Conservation (phyloP, 2,888 invertebrate genomes). For the Diaprepes abbreviatus region DNA sequence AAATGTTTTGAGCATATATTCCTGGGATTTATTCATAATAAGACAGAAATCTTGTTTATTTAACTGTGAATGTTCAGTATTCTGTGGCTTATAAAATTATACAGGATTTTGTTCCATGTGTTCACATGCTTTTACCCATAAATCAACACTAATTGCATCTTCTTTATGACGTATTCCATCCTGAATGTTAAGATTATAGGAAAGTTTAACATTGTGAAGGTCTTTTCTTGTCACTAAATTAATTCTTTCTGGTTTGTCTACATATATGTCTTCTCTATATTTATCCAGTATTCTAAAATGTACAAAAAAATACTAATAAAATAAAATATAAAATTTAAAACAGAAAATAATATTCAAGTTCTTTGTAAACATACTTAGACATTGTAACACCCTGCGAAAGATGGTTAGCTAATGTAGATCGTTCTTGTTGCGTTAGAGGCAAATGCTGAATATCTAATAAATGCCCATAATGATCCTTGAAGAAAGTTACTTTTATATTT, state of each 20-base stretch:
- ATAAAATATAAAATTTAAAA: no score
- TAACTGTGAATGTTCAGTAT: no score
- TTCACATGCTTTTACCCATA: slow-evolving; percentile 36
- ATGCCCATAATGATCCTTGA: no score
- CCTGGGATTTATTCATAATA: slow-evolving; percentile 71
- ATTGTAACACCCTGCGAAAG: no score
- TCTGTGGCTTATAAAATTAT: slow-evolving; percentile 35
- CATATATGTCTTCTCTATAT: not conserved
- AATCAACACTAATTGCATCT: slow-evolving; percentile 30
- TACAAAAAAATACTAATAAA: no score
- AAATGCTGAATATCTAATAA: no score
- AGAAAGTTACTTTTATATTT: no score
- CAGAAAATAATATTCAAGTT: no score
- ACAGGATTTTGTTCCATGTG: slow-evolving; percentile 22
- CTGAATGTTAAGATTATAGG: not conserved
- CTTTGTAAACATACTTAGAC: no score
- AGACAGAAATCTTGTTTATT: no score
- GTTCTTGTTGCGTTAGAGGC: no score
- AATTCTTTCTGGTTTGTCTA: not conserved
- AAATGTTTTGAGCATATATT: slow-evolving; percentile 71
- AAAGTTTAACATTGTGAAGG: not conserved
- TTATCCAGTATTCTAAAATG: not conserved
- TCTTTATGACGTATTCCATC: slow-evolving; percentile 2
- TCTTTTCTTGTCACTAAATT: not conserved
- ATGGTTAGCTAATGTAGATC: no score